These are phyloP conservation scores for Thamnophis elegans DNA, from an alignment of 2,797 vertebrate species.

Conservation along the genomic window DNA sequence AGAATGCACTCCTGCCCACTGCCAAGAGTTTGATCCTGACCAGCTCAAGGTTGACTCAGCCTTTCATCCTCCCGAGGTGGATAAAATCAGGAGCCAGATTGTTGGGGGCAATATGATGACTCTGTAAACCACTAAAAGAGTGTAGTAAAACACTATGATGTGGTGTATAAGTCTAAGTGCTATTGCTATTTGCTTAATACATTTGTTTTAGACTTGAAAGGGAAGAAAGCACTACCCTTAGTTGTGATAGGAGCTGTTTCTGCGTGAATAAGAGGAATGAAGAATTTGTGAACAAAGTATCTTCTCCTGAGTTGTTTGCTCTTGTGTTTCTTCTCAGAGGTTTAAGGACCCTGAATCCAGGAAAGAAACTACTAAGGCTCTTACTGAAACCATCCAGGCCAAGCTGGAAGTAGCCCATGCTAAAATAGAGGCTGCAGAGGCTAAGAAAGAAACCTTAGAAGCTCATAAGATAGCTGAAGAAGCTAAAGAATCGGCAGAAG, in stretches of 20 bases:
- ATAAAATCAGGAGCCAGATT: neutral
- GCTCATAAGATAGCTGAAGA: neutral
- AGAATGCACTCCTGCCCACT: neutral
- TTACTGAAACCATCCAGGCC: constrained; percentile 27
- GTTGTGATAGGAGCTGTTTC: neutral
- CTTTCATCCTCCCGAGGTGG: neutral
- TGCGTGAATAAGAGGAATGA: neutral
- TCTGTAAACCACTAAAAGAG: neutral
- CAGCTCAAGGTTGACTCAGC: neutral
- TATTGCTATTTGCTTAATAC: neutral
- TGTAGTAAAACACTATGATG: neutral
- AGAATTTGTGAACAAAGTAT: too few species aligned
- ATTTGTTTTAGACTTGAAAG: neutral
- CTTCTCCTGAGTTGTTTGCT: neutral
- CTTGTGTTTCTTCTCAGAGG: neutral
- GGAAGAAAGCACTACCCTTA: neutral
- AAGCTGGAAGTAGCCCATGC: constrained; percentile 28
- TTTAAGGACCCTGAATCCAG: constrained; percentile 8
- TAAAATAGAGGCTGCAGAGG: constrained; percentile 23
- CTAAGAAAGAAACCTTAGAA: constrained; percentile 31
- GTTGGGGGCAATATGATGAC: neutral
- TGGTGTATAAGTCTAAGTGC: neutral
- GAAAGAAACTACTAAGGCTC: constrained; percentile 17
- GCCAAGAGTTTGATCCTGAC: neutral
- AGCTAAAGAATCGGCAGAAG: neutral